Base-by-base conservation (phyloP, 2,888 invertebrate species). In the Eupithecia subfuscata region DNA sequence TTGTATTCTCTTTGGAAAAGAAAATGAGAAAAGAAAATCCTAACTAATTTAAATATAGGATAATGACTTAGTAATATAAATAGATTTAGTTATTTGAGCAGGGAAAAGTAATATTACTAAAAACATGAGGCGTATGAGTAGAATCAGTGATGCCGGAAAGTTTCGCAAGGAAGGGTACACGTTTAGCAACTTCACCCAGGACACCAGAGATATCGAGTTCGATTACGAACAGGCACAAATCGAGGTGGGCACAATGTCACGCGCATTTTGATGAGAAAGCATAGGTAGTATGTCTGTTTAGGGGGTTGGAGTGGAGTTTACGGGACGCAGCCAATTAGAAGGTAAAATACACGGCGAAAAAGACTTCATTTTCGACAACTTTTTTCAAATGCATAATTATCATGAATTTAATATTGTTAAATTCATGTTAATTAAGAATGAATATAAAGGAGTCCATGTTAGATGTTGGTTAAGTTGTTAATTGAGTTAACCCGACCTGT, bases 201-300 rank as follows among this genome's bases (percentile, higher is more conserved):
- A 30, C 43, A 70, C 70, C 18, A 70, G 73, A 40, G 76, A 76
- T 16, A 71, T 76, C 16, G 73, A 76, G 64, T 73, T 76, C 43
- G 76, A 71, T 4, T 73, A 76, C 34, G 73, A 73, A 18, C 12
- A 43, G 5, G 45, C 30, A 6, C 37, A 65, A 2, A 65, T 34
- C 18, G 65, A 65, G 65, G 65, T 65, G 22, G 16, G 56, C 56
- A 56, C 56, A 22, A 22, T 22, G 11, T 56, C 56, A 56, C 56
- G 1, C 9, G 52, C 16, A n/a, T n/a, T 52, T 52, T 52, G n/a
- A n/a, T n/a, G 52, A 14, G 45, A 12, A 11, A 43, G 43, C 45
- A 45, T 16, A 16, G 16, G 45, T 6, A 7, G 18, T 48, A 48
- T 18, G 18, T 48, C 6, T 18, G 1, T 48, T 18, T 18, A 0